These are phyloP conservation scores for Sebastes paucispinis DNA, from an alignment of 2,797 vertebrate genomes.

Conservation along the genomic window DNA sequence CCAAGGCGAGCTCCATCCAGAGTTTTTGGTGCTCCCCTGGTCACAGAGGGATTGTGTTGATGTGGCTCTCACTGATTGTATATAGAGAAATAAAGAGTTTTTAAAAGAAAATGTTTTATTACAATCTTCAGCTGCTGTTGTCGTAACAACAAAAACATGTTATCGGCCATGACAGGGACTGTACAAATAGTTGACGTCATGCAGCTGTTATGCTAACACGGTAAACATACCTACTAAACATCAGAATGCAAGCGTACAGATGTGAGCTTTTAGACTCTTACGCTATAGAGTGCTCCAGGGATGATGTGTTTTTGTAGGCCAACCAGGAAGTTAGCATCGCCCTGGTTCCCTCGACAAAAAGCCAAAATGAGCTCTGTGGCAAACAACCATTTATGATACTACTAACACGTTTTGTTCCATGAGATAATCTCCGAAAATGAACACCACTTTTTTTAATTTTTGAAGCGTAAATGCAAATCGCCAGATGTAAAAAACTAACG, in stretches of 20 bases:
- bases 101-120: slow-evolving; percentile 56
- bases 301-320: too few relatives aligned
- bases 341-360: too few relatives aligned
- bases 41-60: slow-evolving; percentile 56
- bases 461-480: too few relatives aligned
- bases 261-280: not conserved
- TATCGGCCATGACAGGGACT: not conserved
- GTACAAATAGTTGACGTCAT: not conserved
- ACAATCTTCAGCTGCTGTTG: not conserved
- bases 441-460: too few relatives aligned
- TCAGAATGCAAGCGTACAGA: not conserved
- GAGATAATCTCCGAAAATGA: too few relatives aligned
- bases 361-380: too few relatives aligned
- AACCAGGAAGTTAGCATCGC: too few relatives aligned
- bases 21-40: slow-evolving; percentile 54
- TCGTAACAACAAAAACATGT: not conserved
- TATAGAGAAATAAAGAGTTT: slow-evolving; percentile 77
- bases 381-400: too few relatives aligned
- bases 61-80: slow-evolving; percentile 77
- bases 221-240: not conserved
- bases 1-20: slow-evolving; percentile 5
- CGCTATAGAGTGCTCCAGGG: not conserved
- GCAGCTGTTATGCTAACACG: not conserved
- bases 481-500: fast-evolving
- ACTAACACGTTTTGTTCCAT: too few relatives aligned